Base-by-base conservation (phyloP, 2,888 invertebrate species). In the Nudaria mundana region DNA sequence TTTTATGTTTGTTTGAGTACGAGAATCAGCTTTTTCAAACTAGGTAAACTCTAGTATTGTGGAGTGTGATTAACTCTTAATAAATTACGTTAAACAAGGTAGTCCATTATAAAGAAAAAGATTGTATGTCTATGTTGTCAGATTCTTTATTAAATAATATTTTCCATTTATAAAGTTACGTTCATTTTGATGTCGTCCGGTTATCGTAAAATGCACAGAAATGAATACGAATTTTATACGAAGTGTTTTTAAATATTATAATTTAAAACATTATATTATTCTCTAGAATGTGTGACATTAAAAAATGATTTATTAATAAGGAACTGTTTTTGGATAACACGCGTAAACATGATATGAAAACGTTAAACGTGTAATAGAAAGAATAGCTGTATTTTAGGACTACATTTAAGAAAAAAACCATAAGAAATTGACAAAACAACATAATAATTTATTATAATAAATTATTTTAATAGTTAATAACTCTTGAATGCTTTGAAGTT, bases 161-260 rank as follows among this genome's bases (percentile, higher is more conserved):
- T 49, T 44, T 46, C 24, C 24, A 14, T 34, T 25, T 16, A 42
- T 40, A 3, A 30, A 44, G 33, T 44, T 48, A 40, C n/a, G n/a
- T n/a, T 33, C 11, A 35, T 38, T 48, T 61, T 52, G 29, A 57
- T 57, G 55, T 36, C 50, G 24, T 44, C 58, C 55, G 55, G 37
- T 34, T 37, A 33, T 52, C 58, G 40, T 61, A 55, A 48, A 47
- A 37, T n/a, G 11, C 20, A 22, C 41, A 44, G 58, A 49, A 61
- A 49, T 49, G 7, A 47, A 54, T 61, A 57, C 38, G 47, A 37
- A 37, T 43, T 45, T 48, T 49, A 48, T 30, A 43, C 25, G 46
- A 51, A 44, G 31, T 37, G 38, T 51, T 51, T 56, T 43, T 42
- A 48, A 49, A 43, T 49, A 46, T 30, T 22, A 7, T 23, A 20